phyloP scores from a whole-genome alignment of 2,888 invertebrate species.

The Hoplodrina ambigua region DNA sequence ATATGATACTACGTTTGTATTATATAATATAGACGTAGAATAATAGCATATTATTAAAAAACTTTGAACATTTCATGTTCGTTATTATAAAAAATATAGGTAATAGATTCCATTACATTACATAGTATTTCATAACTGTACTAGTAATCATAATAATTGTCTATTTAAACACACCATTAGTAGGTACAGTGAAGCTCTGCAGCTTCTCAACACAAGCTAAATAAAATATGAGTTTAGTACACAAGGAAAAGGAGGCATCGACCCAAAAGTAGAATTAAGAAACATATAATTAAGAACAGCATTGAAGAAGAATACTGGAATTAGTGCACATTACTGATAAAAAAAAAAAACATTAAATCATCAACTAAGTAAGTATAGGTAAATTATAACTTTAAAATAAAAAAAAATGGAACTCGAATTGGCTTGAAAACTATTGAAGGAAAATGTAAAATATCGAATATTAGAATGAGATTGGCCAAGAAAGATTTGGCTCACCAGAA shows the following conservation, averaged over 20 bases:
- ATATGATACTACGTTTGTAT: too few relatives aligned
- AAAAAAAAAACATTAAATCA: slow-evolving; percentile 19
- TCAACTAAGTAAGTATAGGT: slow-evolving; percentile 55
- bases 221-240: slow-evolving; percentile 52
- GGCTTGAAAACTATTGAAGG: slow-evolving; percentile 59
- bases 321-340: slow-evolving; percentile 63
- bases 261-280: slow-evolving; percentile 65
- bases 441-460: slow-evolving; percentile 60
- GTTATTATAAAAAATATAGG: slow-evolving; percentile 9
- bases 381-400: slow-evolving; percentile 49
- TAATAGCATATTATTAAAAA: background rate
- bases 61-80: background rate
- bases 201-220: slow-evolving; percentile 2
- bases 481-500: slow-evolving; percentile 55
- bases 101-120: slow-evolving; percentile 13
- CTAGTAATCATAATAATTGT: slow-evolving; percentile 26
- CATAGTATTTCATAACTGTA: slow-evolving; percentile 23
- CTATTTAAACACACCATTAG: slow-evolving; percentile 14
- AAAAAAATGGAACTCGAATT: slow-evolving; percentile 52
- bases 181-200: background rate
- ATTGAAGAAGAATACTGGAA: slow-evolving; percentile 68
- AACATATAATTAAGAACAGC: slow-evolving; percentile 58
- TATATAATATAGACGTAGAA: too few relatives aligned
- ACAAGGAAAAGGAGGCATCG: slow-evolving; percentile 64
- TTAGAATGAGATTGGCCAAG: slow-evolving; percentile 56